Percentiles rank a stretch among this genome's conserved stretches.
Conservation (phyloP, 1,140 invertebrate species). For the Hesperophylax magnus region DNA sequence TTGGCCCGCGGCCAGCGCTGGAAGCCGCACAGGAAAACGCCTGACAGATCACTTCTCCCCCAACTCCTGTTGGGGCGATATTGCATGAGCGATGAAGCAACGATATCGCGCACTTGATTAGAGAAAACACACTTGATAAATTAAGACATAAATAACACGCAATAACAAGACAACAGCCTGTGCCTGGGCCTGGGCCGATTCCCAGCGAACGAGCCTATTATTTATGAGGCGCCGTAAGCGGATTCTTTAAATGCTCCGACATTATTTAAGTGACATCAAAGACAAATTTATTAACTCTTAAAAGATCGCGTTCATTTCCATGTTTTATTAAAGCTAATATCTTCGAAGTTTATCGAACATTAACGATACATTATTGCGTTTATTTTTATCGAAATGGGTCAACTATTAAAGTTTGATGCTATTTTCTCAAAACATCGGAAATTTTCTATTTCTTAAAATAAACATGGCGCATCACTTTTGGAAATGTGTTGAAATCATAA, state of each 20-base stretch:
- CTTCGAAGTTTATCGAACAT: conserved; percentile 29
- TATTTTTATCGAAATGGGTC: conserved; percentile 25
- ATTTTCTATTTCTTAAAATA: too few species aligned
- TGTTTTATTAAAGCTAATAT: conserved; percentile 2
- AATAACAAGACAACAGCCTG: background rate
- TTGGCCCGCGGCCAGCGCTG: conserved; percentile 18
- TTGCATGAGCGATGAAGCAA: background rate
- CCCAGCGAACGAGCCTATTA: background rate
- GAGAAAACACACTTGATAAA: conserved; percentile 18
- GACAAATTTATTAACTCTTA: conserved; percentile 31
- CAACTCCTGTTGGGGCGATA: background rate
- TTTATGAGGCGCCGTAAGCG: background rate
- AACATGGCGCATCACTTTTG: too few species aligned
- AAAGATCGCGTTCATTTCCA: conserved; percentile 11
- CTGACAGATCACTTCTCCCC: background rate
- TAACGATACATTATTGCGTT: conserved; percentile 27
- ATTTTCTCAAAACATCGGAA: too few species aligned
- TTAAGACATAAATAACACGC: conserved; percentile 16
- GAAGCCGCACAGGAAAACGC: conserved; percentile 2
- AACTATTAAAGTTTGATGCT: background rate
- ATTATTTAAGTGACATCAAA: background rate
- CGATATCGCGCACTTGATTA: conserved; percentile 19
- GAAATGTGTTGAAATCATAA: too few species aligned
- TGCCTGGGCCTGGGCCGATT: too few species aligned
- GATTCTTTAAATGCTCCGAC: conserved; percentile 10